Evolutionary conservation across 2,888 invertebrate species (phyloP), one percentile per base, ranked within the genome.

Genomic region (Drosophila ezoana): DNA sequence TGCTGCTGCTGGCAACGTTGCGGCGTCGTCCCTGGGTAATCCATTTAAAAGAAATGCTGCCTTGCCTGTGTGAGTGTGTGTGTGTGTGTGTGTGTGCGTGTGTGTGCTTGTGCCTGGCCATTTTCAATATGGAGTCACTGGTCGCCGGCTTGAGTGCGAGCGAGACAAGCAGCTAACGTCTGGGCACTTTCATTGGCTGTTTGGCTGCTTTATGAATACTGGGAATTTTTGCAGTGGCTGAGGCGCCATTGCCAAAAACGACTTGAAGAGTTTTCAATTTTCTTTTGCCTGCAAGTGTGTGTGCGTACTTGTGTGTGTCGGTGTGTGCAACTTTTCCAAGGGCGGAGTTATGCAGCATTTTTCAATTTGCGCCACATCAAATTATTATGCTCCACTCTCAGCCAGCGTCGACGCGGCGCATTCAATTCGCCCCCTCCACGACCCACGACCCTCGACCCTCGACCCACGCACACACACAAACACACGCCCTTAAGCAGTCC

Each of bases 291-390:
- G 38, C 14, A 45, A 4, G 38, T 38, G 58, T 38, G 60, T 4
- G 20, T 28, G 32, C 11, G 32, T 20, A 28, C 28, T 45, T 57
- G 56, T 44, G 18, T 20, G 32, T 59, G 53, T 18, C 18, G 58
- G 61, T 66, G 59, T 38, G 56, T 18, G 62, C 49, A 59, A 74
- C 70, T 75, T 81, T 84, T 85, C 75, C 75, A 76, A 83, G 89
- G 91, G 91, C 90, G 91, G 91, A 91, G 92, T 90, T 89, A 89
- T 87, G 82, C 80, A 72, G 79, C 77, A 81, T 87, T 89, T 88
- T 90, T 89, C 90, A 90, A 91, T 91, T 91, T 90, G 80, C 82
- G 73, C 67, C 84, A 81, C 86, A 89, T 91, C 90, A 91, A 90
- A 89, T 90, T 90, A 91, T 91, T 86, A 90, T 90, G 87, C 77